Percentiles rank a stretch among this genome's conserved stretches.
Conservation (phyloP, 1,140 invertebrate species). For the Prorops nasuta region DNA sequence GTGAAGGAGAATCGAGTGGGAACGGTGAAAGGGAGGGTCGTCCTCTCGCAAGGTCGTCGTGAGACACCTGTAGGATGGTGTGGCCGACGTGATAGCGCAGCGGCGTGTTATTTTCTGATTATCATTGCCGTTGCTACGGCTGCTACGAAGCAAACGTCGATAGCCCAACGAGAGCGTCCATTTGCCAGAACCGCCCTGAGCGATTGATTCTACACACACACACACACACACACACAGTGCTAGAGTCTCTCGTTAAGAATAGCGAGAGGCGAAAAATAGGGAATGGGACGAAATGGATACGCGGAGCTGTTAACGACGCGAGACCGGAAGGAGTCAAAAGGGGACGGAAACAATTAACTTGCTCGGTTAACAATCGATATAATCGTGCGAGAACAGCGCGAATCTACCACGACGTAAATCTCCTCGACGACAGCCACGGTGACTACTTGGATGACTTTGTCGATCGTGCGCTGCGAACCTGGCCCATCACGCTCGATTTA, state of each 20-base stretch:
- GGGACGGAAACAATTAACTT: constrained; percentile 23
- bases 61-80: too few species aligned
- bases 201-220: too few species aligned
- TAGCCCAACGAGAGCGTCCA: too few species aligned
- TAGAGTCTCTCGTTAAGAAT: background rate
- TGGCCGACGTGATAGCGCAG: too few species aligned
- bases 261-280: background rate
- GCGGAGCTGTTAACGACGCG: background rate
- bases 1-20: too few species aligned
- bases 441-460: constrained; percentile 20
- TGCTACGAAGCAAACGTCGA: too few species aligned
- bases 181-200: too few species aligned
- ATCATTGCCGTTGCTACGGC: constrained; percentile 45
- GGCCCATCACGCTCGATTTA: constrained; percentile 30
- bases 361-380: constrained; percentile 25
- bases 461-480: constrained; percentile 28
- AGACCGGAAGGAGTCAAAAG: background rate
- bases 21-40: too few species aligned
- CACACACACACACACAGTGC: too few species aligned
- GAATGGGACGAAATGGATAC: constrained; percentile 12
- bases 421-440: constrained; percentile 16
- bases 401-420: constrained; percentile 27
- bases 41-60: too few species aligned
- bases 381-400: constrained; percentile 12
- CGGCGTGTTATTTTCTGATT: constrained; percentile 37